Conservation (phyloP, 1,140 invertebrate species). For the Ladona fulva region DNA sequence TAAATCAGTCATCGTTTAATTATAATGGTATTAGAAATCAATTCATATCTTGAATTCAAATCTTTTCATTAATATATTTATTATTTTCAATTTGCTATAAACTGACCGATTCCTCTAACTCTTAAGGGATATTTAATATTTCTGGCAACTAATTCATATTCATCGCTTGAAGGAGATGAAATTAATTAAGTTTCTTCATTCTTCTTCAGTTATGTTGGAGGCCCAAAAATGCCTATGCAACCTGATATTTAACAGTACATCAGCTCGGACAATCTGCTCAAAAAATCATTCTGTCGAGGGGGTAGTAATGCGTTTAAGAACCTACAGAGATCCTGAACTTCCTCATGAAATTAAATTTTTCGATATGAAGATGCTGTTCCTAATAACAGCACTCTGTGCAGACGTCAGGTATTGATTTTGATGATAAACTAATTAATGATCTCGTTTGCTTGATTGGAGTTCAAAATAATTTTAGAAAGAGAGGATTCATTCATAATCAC, state of each 20-base stretch:
- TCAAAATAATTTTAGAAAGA: too few species aligned
- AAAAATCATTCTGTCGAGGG: constrained; percentile 62
- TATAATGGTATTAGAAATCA: background rate
- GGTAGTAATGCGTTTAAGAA: constrained; percentile 62
- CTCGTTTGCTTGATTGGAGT: too few species aligned
- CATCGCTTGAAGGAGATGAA: too few species aligned
- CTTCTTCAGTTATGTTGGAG: constrained; percentile 57
- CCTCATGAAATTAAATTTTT: constrained; percentile 70
- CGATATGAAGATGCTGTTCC: constrained; percentile 80
- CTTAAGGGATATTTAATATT: too few species aligned
- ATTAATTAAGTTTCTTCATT: constrained; percentile 31
- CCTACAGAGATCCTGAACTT: constrained; percentile 47
- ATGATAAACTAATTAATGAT: too few species aligned
- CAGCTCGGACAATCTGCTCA: constrained; percentile 56
- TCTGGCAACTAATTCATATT: too few species aligned
- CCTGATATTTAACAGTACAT: constrained; percentile 70
- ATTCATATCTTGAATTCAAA: too few species aligned
- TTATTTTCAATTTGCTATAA: too few species aligned
- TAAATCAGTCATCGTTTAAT: constrained; percentile 19
- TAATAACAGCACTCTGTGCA: constrained; percentile 71
- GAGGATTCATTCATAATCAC: background rate
- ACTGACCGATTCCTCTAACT: too few species aligned
- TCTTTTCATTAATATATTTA: too few species aligned
- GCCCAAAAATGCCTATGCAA: constrained; percentile 85
- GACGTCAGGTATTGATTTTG: constrained; percentile 41